Base-by-base conservation (phyloP, 2,113 vertebrate genomes). In the Pomatorhinus ruficollis region DNA sequence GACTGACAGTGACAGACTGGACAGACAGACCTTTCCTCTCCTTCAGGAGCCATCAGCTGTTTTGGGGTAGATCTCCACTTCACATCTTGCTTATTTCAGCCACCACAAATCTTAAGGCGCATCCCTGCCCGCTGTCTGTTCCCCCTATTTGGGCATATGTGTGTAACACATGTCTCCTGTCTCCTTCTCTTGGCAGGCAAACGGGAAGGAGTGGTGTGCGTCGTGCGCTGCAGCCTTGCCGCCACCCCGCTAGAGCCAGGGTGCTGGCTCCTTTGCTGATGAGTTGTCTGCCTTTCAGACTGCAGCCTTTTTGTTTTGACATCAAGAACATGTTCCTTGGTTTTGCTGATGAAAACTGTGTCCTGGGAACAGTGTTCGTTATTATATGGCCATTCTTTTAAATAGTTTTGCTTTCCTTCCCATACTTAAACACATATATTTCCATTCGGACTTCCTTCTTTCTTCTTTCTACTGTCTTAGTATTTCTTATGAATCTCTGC, bases 191-290 rank as follows among this genome's bases (percentile, higher is more conserved):
- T 79, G 75, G 44, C 39, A 76, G 66, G 30, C 8, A 4, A 37
- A 10, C 0, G 6, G 60, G 70, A 50, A 90, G 33, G 56, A 68
- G 21, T 4, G 5, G 4, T 33, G 23, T 4, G 7, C 0, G 0
- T 8, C 2, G 3, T 23, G 21, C 0, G 1, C 65, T 52, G 27
- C 59, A 74, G 50, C 40, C 59, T 54, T 9, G 11, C 52, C 82
- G 42, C 56, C 50, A 40, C 47, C 37, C 28, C 57, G 45, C n/a
- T 63, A 65, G 28, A 10, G 13, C 28, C 76, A 47, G 33, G 44
- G 39, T 0, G 0, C 44, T 16, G 60, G 21, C 17, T 53, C 22
- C 60, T 80, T 21, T 47, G 12, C 64, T 70, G 39, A n/a, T 30
- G 12, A 81, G 19, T 63, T 1, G 1, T 63, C 74, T 87, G 45